These are phyloP conservation scores for Poliocrania exsul DNA, from an alignment of 2,797 vertebrate species.

Conservation along the genomic window DNA sequence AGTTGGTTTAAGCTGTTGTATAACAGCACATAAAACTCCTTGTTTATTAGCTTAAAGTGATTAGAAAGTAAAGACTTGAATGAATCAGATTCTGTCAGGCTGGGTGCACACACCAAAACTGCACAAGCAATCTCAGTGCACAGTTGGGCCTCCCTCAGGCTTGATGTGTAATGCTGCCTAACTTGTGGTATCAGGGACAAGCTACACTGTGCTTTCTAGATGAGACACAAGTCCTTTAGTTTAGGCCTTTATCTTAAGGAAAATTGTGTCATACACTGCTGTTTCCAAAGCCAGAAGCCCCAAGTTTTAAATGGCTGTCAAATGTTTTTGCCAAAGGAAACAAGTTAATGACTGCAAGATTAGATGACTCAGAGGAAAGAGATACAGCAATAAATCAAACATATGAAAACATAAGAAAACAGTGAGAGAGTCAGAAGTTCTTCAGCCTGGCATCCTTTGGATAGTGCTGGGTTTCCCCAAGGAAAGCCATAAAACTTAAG, in stretches of 20 bases:
- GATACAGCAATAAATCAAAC: slow-evolving; percentile 4
- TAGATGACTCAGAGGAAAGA: background rate
- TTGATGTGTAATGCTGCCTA: background rate
- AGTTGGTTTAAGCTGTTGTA: background rate
- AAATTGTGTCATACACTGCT: background rate
- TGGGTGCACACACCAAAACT: background rate
- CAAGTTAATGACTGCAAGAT: background rate
- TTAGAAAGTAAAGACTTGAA: background rate
- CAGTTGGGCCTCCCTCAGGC: background rate
- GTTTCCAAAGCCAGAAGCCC: background rate
- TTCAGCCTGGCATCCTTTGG: background rate
- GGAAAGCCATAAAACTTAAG: background rate
- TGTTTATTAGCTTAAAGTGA: background rate
- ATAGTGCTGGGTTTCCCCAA: background rate
- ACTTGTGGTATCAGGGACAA: background rate
- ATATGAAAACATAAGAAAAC: background rate
- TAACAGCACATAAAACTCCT: background rate
- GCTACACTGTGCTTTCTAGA: background rate
- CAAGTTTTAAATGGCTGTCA: background rate
- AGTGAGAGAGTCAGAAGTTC: background rate
- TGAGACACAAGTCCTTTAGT: background rate
- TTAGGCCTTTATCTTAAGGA: background rate
- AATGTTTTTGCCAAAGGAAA: background rate
- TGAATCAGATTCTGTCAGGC: background rate
- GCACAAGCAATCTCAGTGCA: background rate